phyloP scores from a whole-genome alignment of 2,113 vertebrate genomes.

The Symphodus melops region DNA sequence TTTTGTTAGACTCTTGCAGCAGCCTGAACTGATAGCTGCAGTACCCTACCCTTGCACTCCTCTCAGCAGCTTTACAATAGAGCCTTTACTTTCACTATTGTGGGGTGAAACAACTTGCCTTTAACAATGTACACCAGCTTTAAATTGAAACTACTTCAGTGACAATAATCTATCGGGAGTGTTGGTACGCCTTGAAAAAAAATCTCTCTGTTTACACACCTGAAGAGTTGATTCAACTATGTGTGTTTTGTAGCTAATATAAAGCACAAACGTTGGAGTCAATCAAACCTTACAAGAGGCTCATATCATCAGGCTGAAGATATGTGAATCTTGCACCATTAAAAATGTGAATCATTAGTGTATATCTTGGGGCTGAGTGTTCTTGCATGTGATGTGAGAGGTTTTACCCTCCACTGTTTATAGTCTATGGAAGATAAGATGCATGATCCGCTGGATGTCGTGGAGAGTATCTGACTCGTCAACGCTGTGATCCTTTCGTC shows the following conservation, averaged over 20 bases:
- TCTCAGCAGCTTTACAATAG: background rate
- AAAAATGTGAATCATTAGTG: conserved; percentile 39
- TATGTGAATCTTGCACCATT: background rate
- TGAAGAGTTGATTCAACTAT: background rate
- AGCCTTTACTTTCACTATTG: conserved; percentile 1
- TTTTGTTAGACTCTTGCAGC: background rate
- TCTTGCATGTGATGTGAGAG: conserved; percentile 18
- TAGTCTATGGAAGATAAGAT: background rate
- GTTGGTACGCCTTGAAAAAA: background rate
- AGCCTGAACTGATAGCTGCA: background rate
- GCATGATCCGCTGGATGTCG: background rate
- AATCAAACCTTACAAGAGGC: background rate
- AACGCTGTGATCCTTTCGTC: conserved; percentile 16
- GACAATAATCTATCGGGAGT: background rate
- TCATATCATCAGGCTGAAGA: background rate
- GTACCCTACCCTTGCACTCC: background rate
- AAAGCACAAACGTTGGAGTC: background rate
- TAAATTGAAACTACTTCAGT: conserved; percentile 2
- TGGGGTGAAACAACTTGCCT: background rate
- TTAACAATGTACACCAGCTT: conserved; percentile 1
- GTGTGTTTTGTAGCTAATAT: background rate
- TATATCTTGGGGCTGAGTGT: conserved; percentile 5
- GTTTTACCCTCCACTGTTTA: background rate
- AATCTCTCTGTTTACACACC: background rate
- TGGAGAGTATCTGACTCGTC: background rate